Percentiles rank a stretch among this genome's conserved stretches.
Conservation (phyloP, 92 coral and sea anemone species). For the Palythoa caribaeorum region DNA sequence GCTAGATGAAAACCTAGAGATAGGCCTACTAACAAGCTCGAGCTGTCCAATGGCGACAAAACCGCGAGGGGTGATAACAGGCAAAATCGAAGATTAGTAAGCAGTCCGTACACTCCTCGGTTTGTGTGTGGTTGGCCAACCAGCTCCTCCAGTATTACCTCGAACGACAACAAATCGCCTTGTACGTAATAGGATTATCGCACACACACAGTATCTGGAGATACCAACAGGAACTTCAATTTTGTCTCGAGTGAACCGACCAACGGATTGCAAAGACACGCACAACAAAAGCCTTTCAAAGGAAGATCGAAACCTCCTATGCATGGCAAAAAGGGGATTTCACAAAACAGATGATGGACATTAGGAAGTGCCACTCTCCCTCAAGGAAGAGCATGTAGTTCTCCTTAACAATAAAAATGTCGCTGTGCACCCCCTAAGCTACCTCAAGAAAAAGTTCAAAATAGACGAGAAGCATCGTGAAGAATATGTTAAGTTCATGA, state of each 20-base stretch:
- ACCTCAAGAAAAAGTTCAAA: too few relatives aligned
- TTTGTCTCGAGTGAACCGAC: neutral
- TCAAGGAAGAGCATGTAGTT: conserved; percentile 45
- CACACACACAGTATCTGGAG: neutral
- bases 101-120: neutral
- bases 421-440: too few relatives aligned
- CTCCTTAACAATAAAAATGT: too few relatives aligned
- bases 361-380: neutral
- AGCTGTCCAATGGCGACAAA: conserved; percentile 6
- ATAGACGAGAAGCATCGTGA: too few relatives aligned
- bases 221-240: neutral
- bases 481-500: too few relatives aligned
- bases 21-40: neutral
- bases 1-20: neutral
- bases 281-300: neutral
- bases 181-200: neutral
- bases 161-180: neutral
- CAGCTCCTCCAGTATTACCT: neutral
- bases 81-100: neutral
- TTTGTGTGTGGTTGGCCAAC: conserved; percentile 16
- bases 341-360: conserved; percentile 7
- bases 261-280: neutral
- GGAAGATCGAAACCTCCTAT: neutral
- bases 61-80: neutral
- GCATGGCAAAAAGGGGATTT: neutral